Percentiles rank a stretch among this genome's conserved stretches.
phyloP scores from a whole-genome alignment of 2,888 invertebrate species.

The Chesias legatella region DNA sequence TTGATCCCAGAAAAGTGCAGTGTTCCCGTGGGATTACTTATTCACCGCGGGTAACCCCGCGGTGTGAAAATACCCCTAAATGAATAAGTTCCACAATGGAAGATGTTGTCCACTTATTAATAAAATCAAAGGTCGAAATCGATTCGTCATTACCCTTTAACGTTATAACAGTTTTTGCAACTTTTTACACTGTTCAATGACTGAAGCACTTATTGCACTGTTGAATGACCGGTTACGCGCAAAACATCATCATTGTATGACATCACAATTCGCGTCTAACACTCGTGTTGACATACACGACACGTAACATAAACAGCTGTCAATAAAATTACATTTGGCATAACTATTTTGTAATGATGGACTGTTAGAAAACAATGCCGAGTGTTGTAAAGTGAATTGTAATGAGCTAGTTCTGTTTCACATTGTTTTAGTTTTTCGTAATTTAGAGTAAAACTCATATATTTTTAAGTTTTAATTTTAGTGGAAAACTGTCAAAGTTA shows the following conservation, averaged over 20 bases:
- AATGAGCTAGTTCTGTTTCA: not conserved
- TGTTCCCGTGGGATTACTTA: too few species aligned
- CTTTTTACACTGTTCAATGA: conserved; percentile 1
- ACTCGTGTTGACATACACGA: conserved; percentile 24
- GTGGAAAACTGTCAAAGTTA: too few species aligned
- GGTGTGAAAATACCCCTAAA: too few species aligned
- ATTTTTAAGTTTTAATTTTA: too few species aligned
- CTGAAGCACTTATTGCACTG: conserved; percentile 4
- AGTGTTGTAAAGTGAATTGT: conserved; percentile 5
- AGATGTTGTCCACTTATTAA: too few species aligned
- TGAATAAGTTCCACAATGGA: too few species aligned
- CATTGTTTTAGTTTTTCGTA: not conserved
- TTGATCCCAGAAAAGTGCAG: too few species aligned
- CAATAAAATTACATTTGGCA: conserved; percentile 25
- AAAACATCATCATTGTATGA: conserved; percentile 13
- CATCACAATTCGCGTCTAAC: conserved; percentile 15
- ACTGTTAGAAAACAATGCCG: conserved; percentile 11
- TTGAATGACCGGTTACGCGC: conserved; percentile 5
- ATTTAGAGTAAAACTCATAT: too few species aligned
- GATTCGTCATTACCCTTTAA: not conserved
- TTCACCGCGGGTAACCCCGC: too few species aligned
- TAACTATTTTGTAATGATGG: conserved; percentile 20
- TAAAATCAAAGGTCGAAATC: too few species aligned
- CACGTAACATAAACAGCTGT: conserved; percentile 24
- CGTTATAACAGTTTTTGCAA: not conserved